Evolutionary conservation across 2,113 vertebrate species (phyloP), one percentile per base, ranked within the genome.

Genomic region (Hippolais icterina): DNA sequence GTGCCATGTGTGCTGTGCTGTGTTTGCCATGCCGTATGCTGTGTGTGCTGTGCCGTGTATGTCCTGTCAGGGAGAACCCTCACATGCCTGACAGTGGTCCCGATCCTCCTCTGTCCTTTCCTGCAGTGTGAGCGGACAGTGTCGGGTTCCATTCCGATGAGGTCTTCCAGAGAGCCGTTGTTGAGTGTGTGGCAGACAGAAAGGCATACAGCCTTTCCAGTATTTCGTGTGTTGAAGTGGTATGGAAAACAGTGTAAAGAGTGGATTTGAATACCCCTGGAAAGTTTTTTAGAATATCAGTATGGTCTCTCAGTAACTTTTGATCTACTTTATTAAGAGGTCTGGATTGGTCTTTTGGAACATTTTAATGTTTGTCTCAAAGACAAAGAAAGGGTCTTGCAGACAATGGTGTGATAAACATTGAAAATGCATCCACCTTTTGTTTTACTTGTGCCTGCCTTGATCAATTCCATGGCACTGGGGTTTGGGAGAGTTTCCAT

Each of bases 141-240:
- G 22, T 27, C 37, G 3, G 21, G 11, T 57, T 59, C 12, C 10
- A 2, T 11, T 37, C 17, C 6, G 22, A 15, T 6, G 13, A 28
- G 10, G 10, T 8, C 33, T 18, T 23, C 7, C 12, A 8, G 2
- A 7, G 21, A 10, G 53, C 22, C 4, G 3, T 3, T 15, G 1
- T 1, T 31, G 5, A 5, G 19, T 2, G 4, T 9, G 7, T 6
- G 6, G 3, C 15, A 12, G 6, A 2, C 3, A 31, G 61, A 19
- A 25, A 22, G 8, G 4, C 5, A 1, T 3, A 0, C 8, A 0
- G 11, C 3, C 0, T 3, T 29, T 25, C 10, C 35, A 8, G 0
- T 16, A 3, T 18, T 39, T n/a, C 7, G 0, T 5, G 14, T 22
- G 20, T 3, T 50, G 7, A 41, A 46, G 9, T 50, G 6, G 5